Evolutionary conservation across 2,797 vertebrate species (phyloP).

Genomic region (Chaetodon trifasciatus): DNA sequence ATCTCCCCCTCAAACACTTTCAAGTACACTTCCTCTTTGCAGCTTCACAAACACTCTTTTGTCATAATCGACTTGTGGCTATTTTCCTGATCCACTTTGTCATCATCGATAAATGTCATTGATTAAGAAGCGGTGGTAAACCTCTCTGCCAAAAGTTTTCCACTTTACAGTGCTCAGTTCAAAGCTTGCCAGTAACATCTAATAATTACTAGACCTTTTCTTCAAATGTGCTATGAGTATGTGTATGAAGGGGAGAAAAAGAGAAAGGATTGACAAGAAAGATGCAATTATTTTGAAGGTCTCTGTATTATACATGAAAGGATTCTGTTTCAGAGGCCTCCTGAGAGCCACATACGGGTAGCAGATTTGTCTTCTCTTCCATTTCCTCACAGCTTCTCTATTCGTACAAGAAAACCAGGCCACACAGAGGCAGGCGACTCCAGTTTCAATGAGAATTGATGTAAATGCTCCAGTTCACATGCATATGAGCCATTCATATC

Average conservation of each 20-base stretch:
- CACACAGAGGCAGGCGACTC: conserved; percentile 44
- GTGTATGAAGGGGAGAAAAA: conserved; percentile 32
- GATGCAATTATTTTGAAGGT: conserved; percentile 74
- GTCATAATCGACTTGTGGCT: conserved; percentile 49
- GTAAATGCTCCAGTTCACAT: conserved; percentile 73
- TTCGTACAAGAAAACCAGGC: conserved; percentile 61
- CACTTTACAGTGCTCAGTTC: conserved; percentile 33
- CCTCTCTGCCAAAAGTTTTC: conserved; percentile 46
- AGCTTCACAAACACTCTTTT: conserved; percentile 43
- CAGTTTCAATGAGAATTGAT: conserved; percentile 64
- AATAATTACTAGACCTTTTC: conserved; percentile 61
- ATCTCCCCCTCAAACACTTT: conserved; percentile 8
- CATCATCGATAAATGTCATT: conserved; percentile 52
- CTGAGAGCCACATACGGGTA: conserved; percentile 60
- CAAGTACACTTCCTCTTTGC: conserved; percentile 21
- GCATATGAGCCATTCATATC: conserved; percentile 62
- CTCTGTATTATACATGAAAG: conserved; percentile 76
- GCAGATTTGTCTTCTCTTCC: conserved; percentile 65
- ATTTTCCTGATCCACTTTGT: conserved; percentile 48
- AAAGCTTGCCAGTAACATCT: conserved; percentile 35
- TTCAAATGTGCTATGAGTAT: conserved; percentile 53
- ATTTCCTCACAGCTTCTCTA: conserved; percentile 56
- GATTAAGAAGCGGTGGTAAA: conserved; percentile 50
- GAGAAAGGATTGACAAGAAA: conserved; percentile 65
- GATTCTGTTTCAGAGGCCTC: conserved; percentile 56